Conservation (phyloP, 2,888 invertebrate species). For the Limnephilus auricula region DNA sequence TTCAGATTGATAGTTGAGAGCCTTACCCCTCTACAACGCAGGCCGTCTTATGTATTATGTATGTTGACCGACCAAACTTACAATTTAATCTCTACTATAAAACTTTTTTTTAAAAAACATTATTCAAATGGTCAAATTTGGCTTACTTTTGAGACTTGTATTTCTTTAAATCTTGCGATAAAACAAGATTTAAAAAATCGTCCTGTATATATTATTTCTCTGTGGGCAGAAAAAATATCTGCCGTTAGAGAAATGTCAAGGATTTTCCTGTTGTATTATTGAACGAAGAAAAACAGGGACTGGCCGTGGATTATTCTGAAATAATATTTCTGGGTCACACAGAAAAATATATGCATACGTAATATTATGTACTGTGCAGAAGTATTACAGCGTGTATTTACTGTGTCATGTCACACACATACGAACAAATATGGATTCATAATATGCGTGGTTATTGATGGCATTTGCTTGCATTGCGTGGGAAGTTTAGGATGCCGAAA, state of each 20-base stretch:
- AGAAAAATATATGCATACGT: background rate
- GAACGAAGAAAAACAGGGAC: constrained; percentile 2
- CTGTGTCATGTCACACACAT: background rate
- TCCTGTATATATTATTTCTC: background rate
- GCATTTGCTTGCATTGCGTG: background rate
- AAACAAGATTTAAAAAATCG: background rate
- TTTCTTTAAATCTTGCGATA: no score
- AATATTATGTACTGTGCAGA: background rate
- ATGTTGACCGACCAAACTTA: no score
- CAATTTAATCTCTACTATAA: no score
- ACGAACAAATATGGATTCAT: background rate
- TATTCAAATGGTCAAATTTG: no score
- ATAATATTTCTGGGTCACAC: constrained; percentile 30
- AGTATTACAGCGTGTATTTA: background rate
- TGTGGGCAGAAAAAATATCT: constrained; percentile 19
- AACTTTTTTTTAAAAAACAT: no score
- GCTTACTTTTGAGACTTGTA: no score
- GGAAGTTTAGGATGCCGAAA: no score
- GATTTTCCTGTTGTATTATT: constrained; percentile 34
- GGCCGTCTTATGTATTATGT: no score
- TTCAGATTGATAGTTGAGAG: no score
- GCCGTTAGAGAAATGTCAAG: constrained; percentile 37
- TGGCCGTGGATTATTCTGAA: background rate
- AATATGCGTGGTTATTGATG: background rate
- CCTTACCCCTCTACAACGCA: no score